A percentile compares a stretch with the other conserved stretches of the same genome.
These are phyloP conservation scores for Ramphastos sulfuratus DNA, from an alignment of 2,113 vertebrate genomes.

Conservation along the genomic window DNA sequence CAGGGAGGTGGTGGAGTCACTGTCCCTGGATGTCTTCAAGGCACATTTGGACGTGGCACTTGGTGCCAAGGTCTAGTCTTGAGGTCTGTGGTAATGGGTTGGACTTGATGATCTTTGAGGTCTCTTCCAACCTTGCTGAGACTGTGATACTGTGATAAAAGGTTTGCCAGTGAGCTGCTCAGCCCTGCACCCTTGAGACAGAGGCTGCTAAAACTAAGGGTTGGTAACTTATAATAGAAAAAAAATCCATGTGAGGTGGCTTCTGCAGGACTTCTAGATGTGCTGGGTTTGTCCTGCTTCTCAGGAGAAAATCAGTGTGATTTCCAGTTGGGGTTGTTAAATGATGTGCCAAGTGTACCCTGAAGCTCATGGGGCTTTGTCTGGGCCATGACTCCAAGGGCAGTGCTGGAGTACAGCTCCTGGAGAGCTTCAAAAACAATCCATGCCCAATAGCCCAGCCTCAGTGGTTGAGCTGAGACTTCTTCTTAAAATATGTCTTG, in stretches of 20 bases:
- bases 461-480: neutral
- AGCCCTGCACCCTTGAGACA: neutral
- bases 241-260: neutral
- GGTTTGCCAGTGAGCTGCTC: neutral
- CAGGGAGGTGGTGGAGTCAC: no score
- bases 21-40: no score
- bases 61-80: no score
- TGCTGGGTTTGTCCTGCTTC: neutral
- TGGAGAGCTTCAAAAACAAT: neutral
- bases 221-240: accelerated
- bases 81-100: no score
- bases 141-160: no score
- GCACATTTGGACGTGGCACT: no score
- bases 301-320: neutral
- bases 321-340: neutral
- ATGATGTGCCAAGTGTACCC: neutral
- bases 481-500: neutral
- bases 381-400: neutral
- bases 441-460: neutral
- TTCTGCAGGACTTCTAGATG: neutral
- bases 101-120: no score
- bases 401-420: neutral
- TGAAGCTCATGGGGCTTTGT: neutral
- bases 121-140: no score
- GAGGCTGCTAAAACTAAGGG: neutral